Base-by-base conservation (phyloP, 2,888 invertebrate species). In the Deladenus siricidicola region DNA sequence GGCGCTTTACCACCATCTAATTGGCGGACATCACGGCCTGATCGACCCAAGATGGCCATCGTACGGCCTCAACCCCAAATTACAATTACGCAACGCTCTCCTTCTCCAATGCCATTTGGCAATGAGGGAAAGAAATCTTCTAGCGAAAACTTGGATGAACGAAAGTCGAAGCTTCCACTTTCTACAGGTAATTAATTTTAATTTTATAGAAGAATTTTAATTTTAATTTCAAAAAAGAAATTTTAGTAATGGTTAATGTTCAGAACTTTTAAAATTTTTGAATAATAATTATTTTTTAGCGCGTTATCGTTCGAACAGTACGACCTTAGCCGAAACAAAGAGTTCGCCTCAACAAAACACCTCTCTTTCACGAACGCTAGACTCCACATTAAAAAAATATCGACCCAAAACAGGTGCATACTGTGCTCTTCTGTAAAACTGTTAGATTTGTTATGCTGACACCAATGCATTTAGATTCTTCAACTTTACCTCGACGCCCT, bases 11-110 rank as follows among this genome's bases (percentile, higher is more conserved):
- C 56, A 26, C 6, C 29, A 28, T 21, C 21, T 30, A 24, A 48
- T 50, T 30, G 60, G 24, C 48, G 60, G n/a, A 59, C 42, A n/a
- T 47, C 34, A 26, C 49, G 45, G n/a, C 45, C 58, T 28, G 52
- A 30, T 10, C 43, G 28, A n/a, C 51, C 58, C 8, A 58, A 51
- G 1, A 64, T 75, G 6, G 74, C 75, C 6, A 69, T 76, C n/a
- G 75, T 76, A 6, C 63, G 75, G 21, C 76, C 76, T 0, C 76
- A 76, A 49, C 76, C 76, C 1, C 73, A 76, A 43, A 66, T 77
- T 14, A 69, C 69, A 10, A 64, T 75, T 43, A 64, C 61, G 2
- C 62, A 65, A 19, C 26, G 70, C 8, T 61, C 70, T 10, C 63
- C 63, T 19, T 60, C 60, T 47, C 69, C 69, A 14, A 69, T 69